Evolutionary conservation across 2,797 vertebrate species (phyloP).

Genomic region (Oreochromis grahami): DNA sequence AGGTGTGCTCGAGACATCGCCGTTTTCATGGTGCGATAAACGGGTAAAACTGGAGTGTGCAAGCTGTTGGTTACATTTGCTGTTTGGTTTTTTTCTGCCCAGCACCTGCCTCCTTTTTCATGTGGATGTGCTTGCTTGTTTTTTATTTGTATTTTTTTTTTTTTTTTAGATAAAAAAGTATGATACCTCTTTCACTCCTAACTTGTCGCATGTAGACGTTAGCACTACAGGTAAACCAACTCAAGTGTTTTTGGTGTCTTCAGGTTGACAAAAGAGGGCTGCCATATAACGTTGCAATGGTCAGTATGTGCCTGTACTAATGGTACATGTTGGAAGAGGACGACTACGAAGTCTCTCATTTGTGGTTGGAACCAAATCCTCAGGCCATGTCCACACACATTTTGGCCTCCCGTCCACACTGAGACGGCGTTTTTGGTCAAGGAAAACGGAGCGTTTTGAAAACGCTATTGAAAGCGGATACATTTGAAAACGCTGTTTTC

Average conservation of each 20-base stretch:
- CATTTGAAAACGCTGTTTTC: accelerated
- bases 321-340: not conserved
- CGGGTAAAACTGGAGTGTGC: not conserved
- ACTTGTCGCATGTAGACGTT: not conserved
- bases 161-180: not conserved
- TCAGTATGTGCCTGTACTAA: not conserved
- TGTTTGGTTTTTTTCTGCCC: not conserved
- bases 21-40: not conserved
- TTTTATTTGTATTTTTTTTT: not conserved
- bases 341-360: not conserved
- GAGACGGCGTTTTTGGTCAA: accelerated
- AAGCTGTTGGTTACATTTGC: not conserved
- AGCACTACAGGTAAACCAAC: not conserved
- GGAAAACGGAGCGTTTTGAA: accelerated
- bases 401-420: not conserved
- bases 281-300: not conserved
- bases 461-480: not conserved
- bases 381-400: accelerated
- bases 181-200: not conserved
- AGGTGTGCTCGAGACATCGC: not conserved
- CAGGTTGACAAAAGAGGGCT: accelerated
- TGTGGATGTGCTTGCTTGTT: not conserved
- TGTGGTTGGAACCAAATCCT: not conserved
- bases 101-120: not conserved
- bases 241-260: not conserved